Evolutionary conservation across 2,113 vertebrate genomes (phyloP), one percentile per base, ranked within the genome.

Genomic region (Callopanchax toddi): DNA sequence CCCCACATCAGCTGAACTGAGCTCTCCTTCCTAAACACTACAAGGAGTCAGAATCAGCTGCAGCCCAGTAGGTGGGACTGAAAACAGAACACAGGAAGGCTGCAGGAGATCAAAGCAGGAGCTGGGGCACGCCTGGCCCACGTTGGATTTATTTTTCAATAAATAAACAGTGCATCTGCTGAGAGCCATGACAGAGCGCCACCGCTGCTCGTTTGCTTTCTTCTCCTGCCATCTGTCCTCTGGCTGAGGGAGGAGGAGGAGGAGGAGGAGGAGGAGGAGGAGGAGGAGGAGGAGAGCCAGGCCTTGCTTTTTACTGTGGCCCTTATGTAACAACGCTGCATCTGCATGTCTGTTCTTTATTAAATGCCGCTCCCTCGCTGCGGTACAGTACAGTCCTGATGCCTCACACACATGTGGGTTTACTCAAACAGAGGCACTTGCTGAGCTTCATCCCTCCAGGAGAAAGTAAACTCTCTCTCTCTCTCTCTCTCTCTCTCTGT

Each of bases 401-500:
- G 56, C 69, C 75, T 66, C 26, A 4, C 57, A 39, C 79, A 63
- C 81, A 83, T 52, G 58, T 72, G 73, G 82, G 53, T 57, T 46
- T 34, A 75, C 65, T 86, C 76, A 79, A 76, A 83, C 81, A 26
- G 82, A 83, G 86, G 86, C 86, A 81, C 84, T 88, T 78, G 84
- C 67, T 81, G 74, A 10, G 23, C 51, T 83, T 68, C 51, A 46
- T 59, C 65, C 56, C 63, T 44, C 26, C 39, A 56, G 34, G 40
- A 81, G 36, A 78, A 42, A 73, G 52, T 40, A 15, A 37, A 43
- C 21, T 3, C 26, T 6, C 26, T 6, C 26, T 6, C 26, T 6
- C 26, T 6, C 26, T 6, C 26, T 6, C 26, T 6, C 26, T 6
- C 26, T 6, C 26, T 6, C 26, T 4, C 6, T 23, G 62, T 43